phyloP scores from a whole-genome alignment of 2,113 vertebrate genomes.

The Astur gentilis region DNA sequence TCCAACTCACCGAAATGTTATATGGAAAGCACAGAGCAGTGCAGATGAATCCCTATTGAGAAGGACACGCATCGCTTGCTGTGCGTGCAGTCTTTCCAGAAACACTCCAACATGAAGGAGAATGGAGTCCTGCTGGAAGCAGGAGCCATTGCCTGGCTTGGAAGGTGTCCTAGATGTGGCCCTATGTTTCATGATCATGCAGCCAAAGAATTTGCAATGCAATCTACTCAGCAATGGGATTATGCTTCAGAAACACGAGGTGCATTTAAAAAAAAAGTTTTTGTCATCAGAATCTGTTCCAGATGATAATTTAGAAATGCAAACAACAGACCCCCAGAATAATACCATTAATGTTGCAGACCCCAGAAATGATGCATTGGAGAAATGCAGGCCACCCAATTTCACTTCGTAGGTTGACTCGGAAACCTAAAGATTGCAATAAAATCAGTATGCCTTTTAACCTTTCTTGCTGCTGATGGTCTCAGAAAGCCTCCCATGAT shows the following conservation, averaged over 20 bases:
- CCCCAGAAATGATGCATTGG: neutral
- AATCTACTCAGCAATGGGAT: neutral
- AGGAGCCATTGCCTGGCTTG: slow-evolving; percentile 4
- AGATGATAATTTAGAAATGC: neutral
- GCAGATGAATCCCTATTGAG: neutral
- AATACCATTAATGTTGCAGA: neutral
- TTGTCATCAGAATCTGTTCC: rapidly evolving
- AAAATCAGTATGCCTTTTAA: neutral
- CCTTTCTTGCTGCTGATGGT: neutral
- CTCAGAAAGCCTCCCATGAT: neutral
- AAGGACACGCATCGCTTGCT: neutral
- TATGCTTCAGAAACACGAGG: neutral
- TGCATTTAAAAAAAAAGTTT: neutral
- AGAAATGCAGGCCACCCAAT: neutral
- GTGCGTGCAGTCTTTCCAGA: neutral
- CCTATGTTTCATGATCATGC: neutral
- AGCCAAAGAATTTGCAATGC: neutral
- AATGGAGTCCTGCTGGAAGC: slow-evolving; percentile 46
- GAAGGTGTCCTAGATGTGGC: slow-evolving; percentile 17
- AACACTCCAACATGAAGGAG: neutral
- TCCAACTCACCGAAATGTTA: neutral
- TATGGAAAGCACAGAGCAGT: neutral
- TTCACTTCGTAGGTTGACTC: neutral
- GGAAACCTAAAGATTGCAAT: neutral
- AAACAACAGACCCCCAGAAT: neutral